phyloP scores from a whole-genome alignment of 2,797 vertebrate genomes.

The Anguilla anguilla region DNA sequence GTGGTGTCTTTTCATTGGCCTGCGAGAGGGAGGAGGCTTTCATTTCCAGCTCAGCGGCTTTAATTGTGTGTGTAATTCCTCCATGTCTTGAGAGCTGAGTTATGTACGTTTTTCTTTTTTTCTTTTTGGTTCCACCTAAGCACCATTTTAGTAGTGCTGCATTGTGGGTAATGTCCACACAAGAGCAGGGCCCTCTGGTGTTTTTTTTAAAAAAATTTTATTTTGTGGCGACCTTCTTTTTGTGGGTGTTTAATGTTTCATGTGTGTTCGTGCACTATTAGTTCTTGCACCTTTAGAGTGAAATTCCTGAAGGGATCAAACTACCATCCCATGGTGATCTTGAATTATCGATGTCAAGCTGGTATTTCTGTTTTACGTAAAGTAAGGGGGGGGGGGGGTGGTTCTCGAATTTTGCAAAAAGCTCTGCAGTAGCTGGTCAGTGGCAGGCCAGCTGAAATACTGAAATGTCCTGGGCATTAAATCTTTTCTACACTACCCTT shows the following conservation, averaged over 20 bases:
- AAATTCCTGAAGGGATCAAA: background rate
- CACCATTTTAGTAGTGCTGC: background rate
- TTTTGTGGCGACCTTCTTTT: background rate
- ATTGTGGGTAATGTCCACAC: background rate
- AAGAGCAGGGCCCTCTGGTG: background rate
- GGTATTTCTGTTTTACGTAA: background rate
- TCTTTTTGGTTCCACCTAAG: background rate
- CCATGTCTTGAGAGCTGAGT: background rate
- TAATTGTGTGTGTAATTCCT: background rate
- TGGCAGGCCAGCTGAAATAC: background rate
- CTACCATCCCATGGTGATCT: background rate
- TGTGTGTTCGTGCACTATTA: background rate
- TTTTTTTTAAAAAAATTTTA: background rate
- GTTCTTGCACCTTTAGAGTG: background rate
- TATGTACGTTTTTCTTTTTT: background rate
- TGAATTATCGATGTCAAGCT: background rate
- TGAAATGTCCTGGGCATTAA: background rate
- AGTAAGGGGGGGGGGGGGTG: no score
- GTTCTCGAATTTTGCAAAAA: background rate
- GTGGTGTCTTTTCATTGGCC: background rate
- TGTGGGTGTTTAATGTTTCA: background rate
- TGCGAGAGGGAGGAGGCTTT: background rate
- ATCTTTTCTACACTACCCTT: background rate
- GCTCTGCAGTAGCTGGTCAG: background rate
- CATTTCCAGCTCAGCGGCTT: background rate